A percentile compares a stretch with the other conserved stretches of the same genome.
Conservation (phyloP, 2,113 vertebrate species). For the Chaenogobius annularis region DNA sequence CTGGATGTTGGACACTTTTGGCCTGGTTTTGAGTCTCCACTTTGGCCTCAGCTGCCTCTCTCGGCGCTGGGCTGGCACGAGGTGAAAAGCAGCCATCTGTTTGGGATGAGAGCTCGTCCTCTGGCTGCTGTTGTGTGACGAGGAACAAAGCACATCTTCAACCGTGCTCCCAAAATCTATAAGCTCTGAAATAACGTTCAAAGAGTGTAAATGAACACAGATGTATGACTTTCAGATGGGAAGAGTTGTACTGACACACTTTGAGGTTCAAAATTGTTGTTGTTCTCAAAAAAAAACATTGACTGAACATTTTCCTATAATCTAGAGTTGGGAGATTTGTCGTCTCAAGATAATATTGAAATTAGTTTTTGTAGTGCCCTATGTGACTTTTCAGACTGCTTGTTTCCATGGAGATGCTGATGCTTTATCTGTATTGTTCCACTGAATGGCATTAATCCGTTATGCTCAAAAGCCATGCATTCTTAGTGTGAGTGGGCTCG, state of each 20-base stretch:
- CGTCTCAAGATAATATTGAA: no score
- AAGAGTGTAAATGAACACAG: neutral
- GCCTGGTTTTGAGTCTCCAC: conserved; percentile 17
- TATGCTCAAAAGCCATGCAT: neutral
- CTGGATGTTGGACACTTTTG: conserved; percentile 22
- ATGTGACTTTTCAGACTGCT: no score
- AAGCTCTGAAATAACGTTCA: conserved; percentile 17
- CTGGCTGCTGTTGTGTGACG: conserved; percentile 29
- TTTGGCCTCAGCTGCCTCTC: conserved; percentile 18
- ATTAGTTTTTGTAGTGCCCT: no score
- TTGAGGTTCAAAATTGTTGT: neutral
- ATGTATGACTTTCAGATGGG: conserved; percentile 1
- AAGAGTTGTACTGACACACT: neutral
- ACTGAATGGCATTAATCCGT: no score
- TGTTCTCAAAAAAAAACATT: no score
- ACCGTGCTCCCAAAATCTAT: conserved; percentile 2
- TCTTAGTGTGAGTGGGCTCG: neutral
- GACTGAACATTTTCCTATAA: no score
- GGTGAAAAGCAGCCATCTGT: conserved; percentile 43
- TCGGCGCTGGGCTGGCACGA: conserved; percentile 19
- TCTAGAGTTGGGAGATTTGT: no score
- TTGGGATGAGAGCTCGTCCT: conserved; percentile 26
- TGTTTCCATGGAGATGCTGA: no score
- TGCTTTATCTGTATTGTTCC: no score
- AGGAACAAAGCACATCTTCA: conserved; percentile 12